These are phyloP conservation scores for Lasioglossum zephyrum DNA, from an alignment of 2,888 invertebrate genomes.

Conservation along the genomic window DNA sequence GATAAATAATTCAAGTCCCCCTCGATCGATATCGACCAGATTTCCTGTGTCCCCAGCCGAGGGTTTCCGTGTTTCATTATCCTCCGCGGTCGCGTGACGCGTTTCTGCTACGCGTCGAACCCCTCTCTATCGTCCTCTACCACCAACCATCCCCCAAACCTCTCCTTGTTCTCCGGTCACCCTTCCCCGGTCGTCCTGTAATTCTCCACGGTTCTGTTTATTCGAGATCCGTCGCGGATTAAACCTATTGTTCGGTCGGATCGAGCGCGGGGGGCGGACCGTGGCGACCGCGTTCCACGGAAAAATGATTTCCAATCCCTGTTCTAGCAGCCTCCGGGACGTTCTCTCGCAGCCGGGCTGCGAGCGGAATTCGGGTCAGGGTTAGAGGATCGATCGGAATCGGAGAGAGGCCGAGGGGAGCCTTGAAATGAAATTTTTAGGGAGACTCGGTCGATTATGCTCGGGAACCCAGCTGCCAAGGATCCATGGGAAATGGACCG, in stretches of 20 bases:
- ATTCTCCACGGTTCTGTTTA: constrained; percentile 59
- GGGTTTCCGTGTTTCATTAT: constrained; percentile 46
- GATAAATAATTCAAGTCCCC: constrained; percentile 35
- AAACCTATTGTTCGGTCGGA: constrained; percentile 52
- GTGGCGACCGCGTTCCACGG: background rate
- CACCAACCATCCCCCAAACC: background rate
- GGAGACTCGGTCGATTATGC: constrained; percentile 5
- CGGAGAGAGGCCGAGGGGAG: background rate
- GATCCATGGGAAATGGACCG: background rate
- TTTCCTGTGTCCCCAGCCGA: constrained; percentile 20
- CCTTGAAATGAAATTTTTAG: constrained; percentile 7
- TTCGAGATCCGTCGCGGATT: constrained; percentile 56
- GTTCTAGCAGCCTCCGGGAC: constrained; percentile 3
- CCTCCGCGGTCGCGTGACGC: constrained; percentile 40
- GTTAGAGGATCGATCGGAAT: constrained; percentile 5
- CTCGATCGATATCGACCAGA: constrained; percentile 28
- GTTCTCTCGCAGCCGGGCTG: background rate
- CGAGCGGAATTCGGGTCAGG: constrained; percentile 6
- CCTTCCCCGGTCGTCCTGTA: background rate
- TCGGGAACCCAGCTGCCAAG: background rate
- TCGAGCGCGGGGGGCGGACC: constrained; percentile 13
- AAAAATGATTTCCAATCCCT: constrained; percentile 16
- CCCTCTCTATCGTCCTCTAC: constrained; percentile 25
- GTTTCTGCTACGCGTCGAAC: constrained; percentile 9
- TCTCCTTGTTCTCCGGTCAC: background rate